phyloP scores from a whole-genome alignment of 2,888 invertebrate genomes.

The Brachyptera risi region DNA sequence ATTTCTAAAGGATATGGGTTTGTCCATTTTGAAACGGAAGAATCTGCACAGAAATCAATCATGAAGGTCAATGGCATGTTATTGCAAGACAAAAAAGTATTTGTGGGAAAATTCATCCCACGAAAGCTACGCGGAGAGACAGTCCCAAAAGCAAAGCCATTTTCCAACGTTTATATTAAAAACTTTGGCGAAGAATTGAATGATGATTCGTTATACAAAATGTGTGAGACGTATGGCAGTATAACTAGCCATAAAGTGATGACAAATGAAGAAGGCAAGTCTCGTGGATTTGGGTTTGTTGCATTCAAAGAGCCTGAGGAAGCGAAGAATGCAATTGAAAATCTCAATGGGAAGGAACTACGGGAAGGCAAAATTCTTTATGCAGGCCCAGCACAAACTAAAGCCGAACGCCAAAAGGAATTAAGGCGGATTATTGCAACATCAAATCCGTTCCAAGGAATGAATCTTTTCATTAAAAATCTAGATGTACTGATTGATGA shows the following conservation, averaged over 20 bases:
- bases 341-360: constrained; percentile 48
- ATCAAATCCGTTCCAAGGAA: constrained; percentile 55
- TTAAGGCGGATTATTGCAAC: constrained; percentile 55
- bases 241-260: constrained; percentile 47
- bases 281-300: constrained; percentile 60
- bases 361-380: constrained; percentile 44
- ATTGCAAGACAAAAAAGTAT: constrained; percentile 57
- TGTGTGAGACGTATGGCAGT: constrained; percentile 51
- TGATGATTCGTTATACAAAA: constrained; percentile 49
- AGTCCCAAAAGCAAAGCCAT: constrained; percentile 41
- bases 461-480: constrained; percentile 70
- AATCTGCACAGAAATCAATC: constrained; percentile 54
- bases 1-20: constrained; percentile 55
- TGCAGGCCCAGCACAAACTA: constrained; percentile 60
- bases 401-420: constrained; percentile 55
- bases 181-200: constrained; percentile 55
- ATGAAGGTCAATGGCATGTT: constrained; percentile 61
- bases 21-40: constrained; percentile 56
- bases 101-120: constrained; percentile 56
- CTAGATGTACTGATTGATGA: constrained; percentile 66
- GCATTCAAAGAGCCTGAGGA: constrained; percentile 55
- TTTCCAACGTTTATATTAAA: constrained; percentile 61
- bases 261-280: constrained; percentile 46
- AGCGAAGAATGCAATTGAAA: constrained; percentile 52
- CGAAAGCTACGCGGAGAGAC: constrained; percentile 53